Conservation (phyloP, 2,888 invertebrate genomes). For the Leptinotarsa tumamoca region DNA sequence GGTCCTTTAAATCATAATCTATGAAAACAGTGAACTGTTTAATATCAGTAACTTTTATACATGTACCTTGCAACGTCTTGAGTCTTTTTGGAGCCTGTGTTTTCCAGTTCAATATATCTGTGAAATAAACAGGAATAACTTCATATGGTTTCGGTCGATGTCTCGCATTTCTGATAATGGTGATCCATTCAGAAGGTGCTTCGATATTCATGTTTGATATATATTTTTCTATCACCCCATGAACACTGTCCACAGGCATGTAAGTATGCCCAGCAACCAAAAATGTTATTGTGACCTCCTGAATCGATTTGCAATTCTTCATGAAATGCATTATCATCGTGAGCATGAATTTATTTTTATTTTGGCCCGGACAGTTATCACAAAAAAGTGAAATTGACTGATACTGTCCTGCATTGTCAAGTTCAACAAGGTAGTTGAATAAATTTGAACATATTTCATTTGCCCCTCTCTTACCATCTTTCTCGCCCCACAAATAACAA, state of each 20-base stretch:
- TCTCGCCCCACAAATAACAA: conserved; percentile 52
- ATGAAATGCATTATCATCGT: conserved; percentile 20
- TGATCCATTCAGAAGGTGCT: conserved; percentile 22
- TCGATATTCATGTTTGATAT: conserved; percentile 21
- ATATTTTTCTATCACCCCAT: conserved; percentile 23
- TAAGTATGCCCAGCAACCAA: conserved; percentile 21
- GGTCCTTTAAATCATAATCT: conserved; percentile 20
- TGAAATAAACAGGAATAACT: conserved; percentile 20
- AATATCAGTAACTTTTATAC: conserved; percentile 2
- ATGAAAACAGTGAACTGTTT: conserved; percentile 23
- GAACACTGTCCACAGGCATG: conserved; percentile 15
- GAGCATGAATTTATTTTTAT: conserved; percentile 24
- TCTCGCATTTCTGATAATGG: conserved; percentile 21
- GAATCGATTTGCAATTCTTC: conserved; percentile 8
- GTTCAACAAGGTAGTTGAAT: conserved; percentile 46
- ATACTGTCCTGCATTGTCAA: conserved; percentile 45
- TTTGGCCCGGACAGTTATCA: conserved; percentile 31
- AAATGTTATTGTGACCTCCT: neutral
- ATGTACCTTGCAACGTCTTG: neutral
- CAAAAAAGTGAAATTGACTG: conserved; percentile 27
- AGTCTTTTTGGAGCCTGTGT: conserved; percentile 20
- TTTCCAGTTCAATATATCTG: conserved; percentile 21
- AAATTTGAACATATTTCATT: conserved; percentile 48
- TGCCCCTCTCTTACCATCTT: conserved; percentile 47
- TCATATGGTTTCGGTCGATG: conserved; percentile 11